phyloP scores from a whole-genome alignment of 2,797 vertebrate genomes.

The Acridotheres tristis region DNA sequence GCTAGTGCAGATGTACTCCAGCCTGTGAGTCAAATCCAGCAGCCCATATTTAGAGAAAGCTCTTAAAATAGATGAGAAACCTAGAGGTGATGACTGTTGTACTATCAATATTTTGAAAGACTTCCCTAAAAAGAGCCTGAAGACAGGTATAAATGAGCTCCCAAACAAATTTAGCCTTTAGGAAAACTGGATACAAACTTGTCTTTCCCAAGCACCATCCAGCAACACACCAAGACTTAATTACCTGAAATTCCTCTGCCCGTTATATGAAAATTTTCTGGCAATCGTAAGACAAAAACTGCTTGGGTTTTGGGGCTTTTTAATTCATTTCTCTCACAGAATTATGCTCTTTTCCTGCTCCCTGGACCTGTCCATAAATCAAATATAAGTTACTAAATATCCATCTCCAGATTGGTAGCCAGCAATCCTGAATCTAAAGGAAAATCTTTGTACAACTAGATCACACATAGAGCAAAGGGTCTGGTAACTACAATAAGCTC shows the following conservation, averaged over 20 bases:
- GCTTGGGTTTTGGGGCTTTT: accelerated
- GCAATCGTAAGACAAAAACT: neutral
- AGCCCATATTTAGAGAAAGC: neutral
- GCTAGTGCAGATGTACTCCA: neutral
- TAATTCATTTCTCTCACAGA: neutral
- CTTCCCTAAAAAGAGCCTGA: neutral
- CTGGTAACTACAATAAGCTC: neutral
- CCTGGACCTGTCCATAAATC: neutral
- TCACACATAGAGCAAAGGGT: accelerated
- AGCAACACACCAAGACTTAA: neutral
- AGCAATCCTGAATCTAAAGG: neutral
- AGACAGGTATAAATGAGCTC: neutral
- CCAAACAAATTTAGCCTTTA: neutral
- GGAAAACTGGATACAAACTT: neutral
- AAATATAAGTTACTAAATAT: neutral
- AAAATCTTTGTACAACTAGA: neutral
- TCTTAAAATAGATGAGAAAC: neutral
- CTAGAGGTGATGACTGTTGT: neutral
- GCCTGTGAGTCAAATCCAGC: neutral
- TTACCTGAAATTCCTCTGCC: neutral
- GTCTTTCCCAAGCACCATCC: neutral
- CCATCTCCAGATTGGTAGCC: neutral
- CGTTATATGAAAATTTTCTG: neutral
- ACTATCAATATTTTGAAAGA: neutral
- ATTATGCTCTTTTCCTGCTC: accelerated